These are phyloP conservation scores for Eupeodes corollae DNA, from an alignment of 1,140 invertebrate species.

Conservation along the genomic window DNA sequence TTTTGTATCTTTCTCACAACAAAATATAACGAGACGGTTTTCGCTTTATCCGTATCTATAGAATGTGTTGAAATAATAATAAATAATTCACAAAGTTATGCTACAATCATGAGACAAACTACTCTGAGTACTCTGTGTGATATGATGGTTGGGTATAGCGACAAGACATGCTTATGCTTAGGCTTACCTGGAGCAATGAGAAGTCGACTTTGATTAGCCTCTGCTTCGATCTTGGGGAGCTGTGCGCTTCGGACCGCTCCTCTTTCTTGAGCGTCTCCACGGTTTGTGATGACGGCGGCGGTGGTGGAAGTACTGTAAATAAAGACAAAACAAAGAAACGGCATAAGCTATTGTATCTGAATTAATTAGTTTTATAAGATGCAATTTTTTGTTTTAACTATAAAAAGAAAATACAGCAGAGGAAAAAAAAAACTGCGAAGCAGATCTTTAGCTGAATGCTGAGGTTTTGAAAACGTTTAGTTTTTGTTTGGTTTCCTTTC, in stretches of 20 bases:
- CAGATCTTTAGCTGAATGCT: too few relatives aligned
- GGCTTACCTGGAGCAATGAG: slow-evolving; percentile 45
- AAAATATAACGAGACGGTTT: neutral
- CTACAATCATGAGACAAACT: too few relatives aligned
- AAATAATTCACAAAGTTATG: too few relatives aligned
- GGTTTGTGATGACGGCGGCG: slow-evolving; percentile 10
- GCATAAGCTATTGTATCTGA: neutral
- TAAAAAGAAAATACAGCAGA: too few relatives aligned
- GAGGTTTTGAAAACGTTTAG: too few relatives aligned
- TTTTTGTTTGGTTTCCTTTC: too few relatives aligned
- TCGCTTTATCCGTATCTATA: neutral
- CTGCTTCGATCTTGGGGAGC: slow-evolving; percentile 30
- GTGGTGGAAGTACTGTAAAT: slow-evolving; percentile 30
- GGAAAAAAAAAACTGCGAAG: too few relatives aligned
- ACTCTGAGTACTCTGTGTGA: too few relatives aligned
- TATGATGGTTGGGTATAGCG: too few relatives aligned
- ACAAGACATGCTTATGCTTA: neutral
- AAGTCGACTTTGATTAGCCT: slow-evolving; percentile 59
- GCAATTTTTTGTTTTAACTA: too few relatives aligned
- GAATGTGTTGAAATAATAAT: too few relatives aligned
- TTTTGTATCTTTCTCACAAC: neutral
- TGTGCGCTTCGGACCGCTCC: slow-evolving; percentile 2
- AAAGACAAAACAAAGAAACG: slow-evolving; percentile 3
- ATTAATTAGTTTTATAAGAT: too few relatives aligned
- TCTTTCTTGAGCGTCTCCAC: slow-evolving; percentile 1